Evolutionary conservation across 2,888 invertebrate species (phyloP).

Genomic region (Cordilura impudica): DNA sequence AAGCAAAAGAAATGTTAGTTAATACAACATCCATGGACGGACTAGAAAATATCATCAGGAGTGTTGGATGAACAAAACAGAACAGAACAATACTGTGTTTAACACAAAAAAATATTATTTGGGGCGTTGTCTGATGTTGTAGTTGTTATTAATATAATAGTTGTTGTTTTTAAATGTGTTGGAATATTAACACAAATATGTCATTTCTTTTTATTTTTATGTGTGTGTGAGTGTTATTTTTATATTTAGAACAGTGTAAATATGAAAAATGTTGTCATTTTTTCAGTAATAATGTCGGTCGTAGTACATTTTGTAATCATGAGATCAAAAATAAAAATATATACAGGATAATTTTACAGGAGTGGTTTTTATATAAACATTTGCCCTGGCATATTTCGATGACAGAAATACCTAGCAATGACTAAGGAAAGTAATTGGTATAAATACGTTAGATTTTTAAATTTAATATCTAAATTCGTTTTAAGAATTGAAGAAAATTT

Average conservation of each 20-base stretch:
- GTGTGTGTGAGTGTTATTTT: too few relatives aligned
- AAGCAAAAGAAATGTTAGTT: slow-evolving; percentile 34
- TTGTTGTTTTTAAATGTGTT: slow-evolving; percentile 9
- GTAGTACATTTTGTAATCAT: neutral
- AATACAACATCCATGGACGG: slow-evolving; percentile 22
- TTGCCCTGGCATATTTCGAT: neutral
- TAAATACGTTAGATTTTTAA: too few relatives aligned
- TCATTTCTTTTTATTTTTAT: neutral
- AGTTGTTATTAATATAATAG: too few relatives aligned
- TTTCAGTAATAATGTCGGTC: neutral
- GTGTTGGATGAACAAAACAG: too few relatives aligned
- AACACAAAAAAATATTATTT: slow-evolving; percentile 41
- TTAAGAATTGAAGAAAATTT: too few relatives aligned
- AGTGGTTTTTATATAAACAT: slow-evolving; percentile 6
- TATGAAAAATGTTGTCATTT: neutral
- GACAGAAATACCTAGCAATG: neutral
- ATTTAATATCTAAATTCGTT: too few relatives aligned
- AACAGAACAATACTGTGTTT: neutral
- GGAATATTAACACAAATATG: slow-evolving; percentile 52
- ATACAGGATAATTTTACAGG: slow-evolving; percentile 8
- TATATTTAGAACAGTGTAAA: neutral
- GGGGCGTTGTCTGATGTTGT: slow-evolving; percentile 57
- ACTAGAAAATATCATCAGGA: neutral
- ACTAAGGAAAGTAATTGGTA: neutral
- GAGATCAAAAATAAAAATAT: neutral